phyloP scores from a whole-genome alignment of 2,113 vertebrate genomes.

The Aldabrachelys gigantea region DNA sequence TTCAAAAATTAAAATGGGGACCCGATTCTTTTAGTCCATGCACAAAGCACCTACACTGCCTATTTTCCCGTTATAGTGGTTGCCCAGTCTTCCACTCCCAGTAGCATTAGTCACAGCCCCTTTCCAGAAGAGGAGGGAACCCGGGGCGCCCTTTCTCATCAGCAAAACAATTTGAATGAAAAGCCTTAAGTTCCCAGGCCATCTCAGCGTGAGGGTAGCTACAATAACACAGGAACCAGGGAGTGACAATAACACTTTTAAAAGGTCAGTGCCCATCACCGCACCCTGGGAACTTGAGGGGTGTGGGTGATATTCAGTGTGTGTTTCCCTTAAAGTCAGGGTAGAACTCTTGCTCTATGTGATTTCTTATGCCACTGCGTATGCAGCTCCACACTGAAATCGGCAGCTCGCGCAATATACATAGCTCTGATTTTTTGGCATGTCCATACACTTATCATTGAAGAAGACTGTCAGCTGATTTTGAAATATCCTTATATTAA shows the following conservation, averaged over 20 bases:
- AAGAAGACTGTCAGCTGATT: not conserved
- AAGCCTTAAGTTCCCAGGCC: slow-evolving; percentile 19
- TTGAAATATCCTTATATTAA: not conserved
- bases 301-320: slow-evolving; percentile 37
- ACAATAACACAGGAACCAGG: not conserved
- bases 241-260: not conserved
- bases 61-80: not conserved
- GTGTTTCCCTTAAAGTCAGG: slow-evolving; percentile 46
- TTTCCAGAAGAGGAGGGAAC: slow-evolving; percentile 11
- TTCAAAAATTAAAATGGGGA: not conserved
- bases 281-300: not conserved
- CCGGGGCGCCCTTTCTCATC: not conserved
- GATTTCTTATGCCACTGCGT: not conserved
- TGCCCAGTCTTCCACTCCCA: slow-evolving; percentile 1
- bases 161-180: not conserved
- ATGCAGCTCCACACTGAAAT: not conserved
- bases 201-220: not conserved
- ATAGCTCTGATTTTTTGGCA: not conserved
- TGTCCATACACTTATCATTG: not conserved
- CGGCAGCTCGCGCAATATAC: not conserved
- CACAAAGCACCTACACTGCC: not conserved
- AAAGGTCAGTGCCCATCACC: not conserved
- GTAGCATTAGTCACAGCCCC: slow-evolving; percentile 2
- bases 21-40: not conserved
- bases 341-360: not conserved